Conservation (phyloP, 1,140 invertebrate species). For the Aphaenogaster rudis region DNA sequence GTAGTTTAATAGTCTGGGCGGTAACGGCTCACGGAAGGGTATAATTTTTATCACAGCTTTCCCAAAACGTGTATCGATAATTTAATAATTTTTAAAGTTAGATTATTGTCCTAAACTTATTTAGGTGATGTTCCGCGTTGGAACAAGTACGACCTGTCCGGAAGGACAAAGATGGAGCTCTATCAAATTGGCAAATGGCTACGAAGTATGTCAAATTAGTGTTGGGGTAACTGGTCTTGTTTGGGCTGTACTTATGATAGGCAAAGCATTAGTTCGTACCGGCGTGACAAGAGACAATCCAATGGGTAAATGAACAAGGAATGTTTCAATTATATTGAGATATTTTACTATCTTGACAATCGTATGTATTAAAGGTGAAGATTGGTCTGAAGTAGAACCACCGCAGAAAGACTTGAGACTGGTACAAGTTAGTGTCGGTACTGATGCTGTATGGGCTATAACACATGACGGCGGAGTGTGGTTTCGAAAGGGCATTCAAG, state of each 20-base stretch:
- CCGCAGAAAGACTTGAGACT: constrained; percentile 91
- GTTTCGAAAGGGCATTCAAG: constrained; percentile 95
- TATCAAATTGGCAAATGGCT: constrained; percentile 91
- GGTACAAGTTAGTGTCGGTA: constrained; percentile 93
- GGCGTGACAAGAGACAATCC: constrained; percentile 92
- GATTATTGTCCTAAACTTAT: constrained; percentile 49
- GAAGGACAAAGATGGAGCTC: constrained; percentile 95
- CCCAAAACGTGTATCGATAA: constrained; percentile 1
- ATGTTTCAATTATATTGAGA: constrained; percentile 8
- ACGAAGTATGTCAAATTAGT: constrained; percentile 94
- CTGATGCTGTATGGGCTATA: constrained; percentile 95
- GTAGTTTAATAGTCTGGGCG: constrained; percentile 94
- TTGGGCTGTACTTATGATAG: constrained; percentile 94
- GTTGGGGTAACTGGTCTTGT: constrained; percentile 94
- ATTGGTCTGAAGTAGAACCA: constrained; percentile 93
- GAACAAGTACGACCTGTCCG: constrained; percentile 92
- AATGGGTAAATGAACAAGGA: constrained; percentile 86
- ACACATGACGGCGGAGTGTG: constrained; percentile 95
- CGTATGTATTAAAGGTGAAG: constrained; percentile 88
- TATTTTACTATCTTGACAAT: constrained; percentile 22
- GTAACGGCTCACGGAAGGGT: constrained; percentile 95
- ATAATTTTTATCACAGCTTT: constrained; percentile 74
- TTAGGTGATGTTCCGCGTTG: constrained; percentile 94
- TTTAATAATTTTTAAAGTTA: not conserved
- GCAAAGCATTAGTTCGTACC: constrained; percentile 92